Evolutionary conservation across 1,140 invertebrate species (phyloP).

Genomic region (Venturia canescens): DNA sequence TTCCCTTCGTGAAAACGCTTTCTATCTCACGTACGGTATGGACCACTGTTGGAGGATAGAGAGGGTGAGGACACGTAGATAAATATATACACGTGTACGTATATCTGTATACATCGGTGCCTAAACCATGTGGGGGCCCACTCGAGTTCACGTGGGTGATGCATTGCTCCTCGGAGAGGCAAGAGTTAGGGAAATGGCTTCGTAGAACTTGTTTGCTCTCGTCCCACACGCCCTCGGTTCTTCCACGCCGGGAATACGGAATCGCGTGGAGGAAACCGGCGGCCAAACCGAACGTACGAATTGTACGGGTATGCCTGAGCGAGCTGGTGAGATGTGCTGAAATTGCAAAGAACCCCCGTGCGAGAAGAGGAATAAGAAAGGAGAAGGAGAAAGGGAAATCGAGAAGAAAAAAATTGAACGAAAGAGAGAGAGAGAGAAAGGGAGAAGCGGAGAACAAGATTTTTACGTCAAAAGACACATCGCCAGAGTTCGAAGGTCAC

Average conservation of each 20-base stretch:
- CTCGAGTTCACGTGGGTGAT: conserved; percentile 68
- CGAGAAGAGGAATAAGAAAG: conserved; percentile 40
- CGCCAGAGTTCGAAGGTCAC: conserved; percentile 42
- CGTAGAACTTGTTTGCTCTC: conserved; percentile 75
- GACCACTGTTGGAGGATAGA: neutral
- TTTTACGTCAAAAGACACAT: conserved; percentile 27
- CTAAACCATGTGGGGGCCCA: conserved; percentile 62
- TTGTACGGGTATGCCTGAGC: conserved; percentile 32
- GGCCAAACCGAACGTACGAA: conserved; percentile 31
- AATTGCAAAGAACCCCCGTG: conserved; percentile 62
- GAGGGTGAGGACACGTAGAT: conserved; percentile 17
- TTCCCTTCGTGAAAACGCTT: conserved; percentile 10
- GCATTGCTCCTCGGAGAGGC: conserved; percentile 75
- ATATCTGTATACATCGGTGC: conserved; percentile 10
- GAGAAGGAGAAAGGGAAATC: conserved; percentile 7
- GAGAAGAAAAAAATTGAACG: conserved; percentile 10
- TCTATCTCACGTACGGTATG: conserved; percentile 38
- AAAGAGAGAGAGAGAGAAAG: conserved; percentile 19
- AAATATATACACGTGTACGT: conserved; percentile 25
- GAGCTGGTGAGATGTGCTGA: conserved; percentile 59
- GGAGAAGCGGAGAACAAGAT: conserved; percentile 22
- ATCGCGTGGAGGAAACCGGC: conserved; percentile 55
- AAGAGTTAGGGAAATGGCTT: conserved; percentile 76
- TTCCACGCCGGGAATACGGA: conserved; percentile 71
- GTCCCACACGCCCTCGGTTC: conserved; percentile 57